A percentile compares a stretch with the other conserved stretches of the same genome.
These are phyloP conservation scores for Hipparchia sbordonii DNA, from an alignment of 2,888 invertebrate genomes.

Conservation along the genomic window DNA sequence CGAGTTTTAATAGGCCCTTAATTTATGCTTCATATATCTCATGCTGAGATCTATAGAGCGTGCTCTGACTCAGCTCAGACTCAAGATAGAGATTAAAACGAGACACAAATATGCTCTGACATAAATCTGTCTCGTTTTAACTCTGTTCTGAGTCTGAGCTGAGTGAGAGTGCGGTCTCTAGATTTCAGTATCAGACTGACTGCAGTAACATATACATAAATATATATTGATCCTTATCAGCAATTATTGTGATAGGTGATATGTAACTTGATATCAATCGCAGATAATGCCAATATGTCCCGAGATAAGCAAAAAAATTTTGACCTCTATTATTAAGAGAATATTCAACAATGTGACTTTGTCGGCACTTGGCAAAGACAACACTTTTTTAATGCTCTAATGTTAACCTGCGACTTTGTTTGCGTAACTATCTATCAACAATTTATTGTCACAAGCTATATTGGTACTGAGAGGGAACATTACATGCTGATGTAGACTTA, in stretches of 20 bases:
- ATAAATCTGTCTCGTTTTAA: no score
- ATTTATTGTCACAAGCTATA: background rate
- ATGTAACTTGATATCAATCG: conserved; percentile 1
- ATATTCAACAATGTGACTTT: conserved; percentile 1
- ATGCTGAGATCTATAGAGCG: no score
- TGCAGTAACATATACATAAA: background rate
- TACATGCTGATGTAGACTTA: background rate
- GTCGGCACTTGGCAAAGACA: conserved; percentile 8
- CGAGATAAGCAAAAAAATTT: conserved; percentile 6
- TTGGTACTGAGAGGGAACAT: background rate
- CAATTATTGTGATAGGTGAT: conserved; percentile 1
- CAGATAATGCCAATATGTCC: conserved; percentile 7
- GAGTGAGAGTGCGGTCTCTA: no score
- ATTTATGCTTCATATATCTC: no score
- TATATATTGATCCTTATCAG: conserved; percentile 7
- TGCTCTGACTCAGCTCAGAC: no score
- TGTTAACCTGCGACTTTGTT: background rate
- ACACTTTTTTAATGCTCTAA: background rate
- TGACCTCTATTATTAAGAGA: background rate
- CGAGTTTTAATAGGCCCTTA: no score
- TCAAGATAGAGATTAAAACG: no score
- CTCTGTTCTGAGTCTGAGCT: no score
- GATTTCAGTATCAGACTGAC: background rate
- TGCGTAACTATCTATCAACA: background rate
- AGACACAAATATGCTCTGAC: no score